Evolutionary conservation across 2,888 invertebrate species (phyloP), one percentile per base, ranked within the genome.

Genomic region (Perdita meconis): DNA sequence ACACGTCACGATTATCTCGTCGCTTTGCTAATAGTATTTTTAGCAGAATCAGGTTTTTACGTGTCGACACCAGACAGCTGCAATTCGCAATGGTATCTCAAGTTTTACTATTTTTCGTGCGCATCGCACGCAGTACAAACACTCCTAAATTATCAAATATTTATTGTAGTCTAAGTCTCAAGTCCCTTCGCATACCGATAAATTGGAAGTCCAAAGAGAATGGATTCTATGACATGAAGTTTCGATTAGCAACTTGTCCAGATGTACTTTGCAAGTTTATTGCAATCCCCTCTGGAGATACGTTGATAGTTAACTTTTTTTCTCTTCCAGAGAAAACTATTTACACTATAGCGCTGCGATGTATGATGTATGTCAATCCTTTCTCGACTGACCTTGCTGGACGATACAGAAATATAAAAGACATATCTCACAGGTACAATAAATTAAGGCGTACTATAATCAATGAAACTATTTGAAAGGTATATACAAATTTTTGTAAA

Each of bases 261-360:
- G 61, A 86, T 2, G 42, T 85, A 42, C 59, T 77, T 50, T 91
- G 89, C 59, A 92, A 88, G 64, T 74, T 92, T 12, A 63, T 92
- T 22, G 90, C 82, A 2, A 76, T 89, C 53, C 86, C 90, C n/a
- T 64, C 75, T 1, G 91, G 91, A 0, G 91, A 92, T 68, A 82
- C 81, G 42, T 50, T 92, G 47, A 64, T 92, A 26, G 16, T 91
- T 1, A 92, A 91, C 75, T 83, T 90, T 24, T 76, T 87, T 13
- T 76, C 90, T 1, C 1, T 53, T 2, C 51, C 69, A 12, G 53
- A 44, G 0, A 75, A 57, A 30, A 80, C 44, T 2, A 75, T 70
- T 26, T 85, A 87, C 34, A 84, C 78, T 10, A 70, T 87, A 12
- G 73, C 79, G 1, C 56, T 91, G 38, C 86, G 87, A 53, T 87